A percentile compares a stretch with the other conserved stretches of the same genome.
phyloP scores from a whole-genome alignment of 1,140 invertebrate species.

The Cotesia typhae region DNA sequence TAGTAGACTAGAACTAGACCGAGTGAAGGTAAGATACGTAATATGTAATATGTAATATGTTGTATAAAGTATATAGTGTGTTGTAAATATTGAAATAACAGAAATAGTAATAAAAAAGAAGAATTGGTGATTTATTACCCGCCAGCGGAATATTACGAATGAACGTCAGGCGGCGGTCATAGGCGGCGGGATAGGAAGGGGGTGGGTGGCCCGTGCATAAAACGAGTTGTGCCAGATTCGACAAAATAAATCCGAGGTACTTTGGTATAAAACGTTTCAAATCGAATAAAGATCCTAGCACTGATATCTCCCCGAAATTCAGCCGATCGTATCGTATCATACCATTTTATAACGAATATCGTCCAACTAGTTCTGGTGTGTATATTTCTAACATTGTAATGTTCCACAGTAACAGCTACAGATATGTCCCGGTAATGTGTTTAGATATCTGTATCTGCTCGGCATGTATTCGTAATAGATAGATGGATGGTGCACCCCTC shows the following conservation, averaged over 20 bases:
- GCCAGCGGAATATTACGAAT: constrained; percentile 36
- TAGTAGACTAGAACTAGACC: too few relatives aligned
- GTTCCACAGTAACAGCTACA: not conserved
- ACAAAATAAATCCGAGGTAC: constrained; percentile 35
- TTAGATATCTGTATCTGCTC: not conserved
- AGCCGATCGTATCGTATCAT: constrained; percentile 35
- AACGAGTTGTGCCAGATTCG: constrained; percentile 38
- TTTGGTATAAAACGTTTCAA: constrained; percentile 34
- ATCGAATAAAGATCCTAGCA: constrained; percentile 41
- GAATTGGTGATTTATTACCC: constrained; percentile 37
- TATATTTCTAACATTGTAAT: not conserved
- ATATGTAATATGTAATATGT: too few relatives aligned
- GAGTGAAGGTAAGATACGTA: too few relatives aligned
- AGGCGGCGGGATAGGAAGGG: not conserved
- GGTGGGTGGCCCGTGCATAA: constrained; percentile 6
- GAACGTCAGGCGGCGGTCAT: constrained; percentile 17
- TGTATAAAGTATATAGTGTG: too few relatives aligned
- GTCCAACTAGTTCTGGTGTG: constrained; percentile 27
- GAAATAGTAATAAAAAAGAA: constrained; percentile 34
- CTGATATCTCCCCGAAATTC: constrained; percentile 37
- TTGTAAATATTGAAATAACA: constrained; percentile 37
- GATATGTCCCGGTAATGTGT: not conserved
- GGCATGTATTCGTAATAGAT: too few relatives aligned
- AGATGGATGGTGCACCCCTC: not conserved
- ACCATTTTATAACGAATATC: constrained; percentile 39